Evolutionary conservation across 2,888 invertebrate genomes (phyloP), one percentile per base, ranked within the genome.

Genomic region (Pammene fasciana): DNA sequence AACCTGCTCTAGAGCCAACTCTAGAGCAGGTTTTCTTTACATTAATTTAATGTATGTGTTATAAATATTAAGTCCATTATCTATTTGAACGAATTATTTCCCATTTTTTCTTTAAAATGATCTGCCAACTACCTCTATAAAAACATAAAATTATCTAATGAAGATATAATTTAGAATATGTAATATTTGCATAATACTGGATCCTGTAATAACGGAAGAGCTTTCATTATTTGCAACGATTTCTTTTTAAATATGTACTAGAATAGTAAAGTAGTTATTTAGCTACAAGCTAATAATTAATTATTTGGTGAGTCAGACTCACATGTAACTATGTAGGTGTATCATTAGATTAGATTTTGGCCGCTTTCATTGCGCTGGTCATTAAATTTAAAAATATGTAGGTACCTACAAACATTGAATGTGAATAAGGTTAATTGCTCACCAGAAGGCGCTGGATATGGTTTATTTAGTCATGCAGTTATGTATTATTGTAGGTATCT

Each of bases 261-360:
- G 16, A 48, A n/a, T 16, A 60, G 14, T 48, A 14, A 16, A 16
- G 60, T 48, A 48, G 36, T 11, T 14, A 26, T 13, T 18, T 48
- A 52, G 61, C 50, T 61, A 41, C 50, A 62, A 62, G 61, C 41
- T 38, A n/a, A 34, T 54, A 54, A 11, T 60, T 14, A 46, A 9
- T 46, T n/a, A n/a, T 34, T 10, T 48, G 36, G 18, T 50, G 61
- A 16, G 61, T 62, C 13, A 8, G 18, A 50, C 61, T 50, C 61
- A 41, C 48, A 0, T 8, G 11, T 52, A 52, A 38, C 36, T 48
- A 10, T 26, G 26, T 50, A 50, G 26, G 26, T 50, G 18, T 10
- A 16, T 8, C 18, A 50, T n/a, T n/a, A n/a, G n/a, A 6, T 26
- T 50, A 26, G 11, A 50, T 50, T 10, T n/a, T 26, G 16, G 16